Base-by-base conservation (phyloP, 2,797 vertebrate genomes). In the Pipistrellus pipistrellus region DNA sequence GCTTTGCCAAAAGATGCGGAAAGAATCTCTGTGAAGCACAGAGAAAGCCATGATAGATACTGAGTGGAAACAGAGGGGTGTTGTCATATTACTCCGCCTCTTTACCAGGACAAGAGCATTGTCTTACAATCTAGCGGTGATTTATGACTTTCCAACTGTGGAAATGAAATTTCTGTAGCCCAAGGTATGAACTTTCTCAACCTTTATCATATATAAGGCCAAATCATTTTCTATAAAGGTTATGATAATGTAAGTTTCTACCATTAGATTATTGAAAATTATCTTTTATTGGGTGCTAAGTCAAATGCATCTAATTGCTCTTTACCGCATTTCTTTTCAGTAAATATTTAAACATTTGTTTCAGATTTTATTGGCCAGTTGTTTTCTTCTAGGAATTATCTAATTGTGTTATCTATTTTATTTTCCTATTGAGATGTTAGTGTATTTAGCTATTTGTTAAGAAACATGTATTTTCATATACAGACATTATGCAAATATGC, bases 1-100 rank as follows among this genome's bases (percentile, higher is more conserved):
- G 62, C 38, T 91, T 95, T 93, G 35, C 27, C 69, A 59, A 87
- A 92, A 85, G 75, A 81, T 59, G 14, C 59, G 85, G 51, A 78
- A 91, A 86, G 44, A 12, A 55, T 55, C 75, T 91, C 71, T 21
- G 27, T 27, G 30, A 92, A 85, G 30, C 38, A 46, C 12, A 18
- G 68, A 96, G 51, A 55, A 93, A 95, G 93, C 48, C 53, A 6
- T 51, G 72, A 76, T 44, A 55, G 17, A 53, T 51, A 64, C 0
- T 35, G n/a, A 73, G 48, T 86, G 27, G 73, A 91, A 96, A 59
- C 30, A 57, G 25, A 10, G 25, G 14, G 69, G 15, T 30, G 15
- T 3, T 32, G 41, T 80, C 41, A 66, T 9, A 51, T 17, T n/a
- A 8, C 2, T 91, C 25, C 88, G 10, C 27, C n/a, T 15, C 4